These are phyloP conservation scores for Hirtodrosophila duncani DNA, from an alignment of 2,888 invertebrate species.

Conservation along the genomic window DNA sequence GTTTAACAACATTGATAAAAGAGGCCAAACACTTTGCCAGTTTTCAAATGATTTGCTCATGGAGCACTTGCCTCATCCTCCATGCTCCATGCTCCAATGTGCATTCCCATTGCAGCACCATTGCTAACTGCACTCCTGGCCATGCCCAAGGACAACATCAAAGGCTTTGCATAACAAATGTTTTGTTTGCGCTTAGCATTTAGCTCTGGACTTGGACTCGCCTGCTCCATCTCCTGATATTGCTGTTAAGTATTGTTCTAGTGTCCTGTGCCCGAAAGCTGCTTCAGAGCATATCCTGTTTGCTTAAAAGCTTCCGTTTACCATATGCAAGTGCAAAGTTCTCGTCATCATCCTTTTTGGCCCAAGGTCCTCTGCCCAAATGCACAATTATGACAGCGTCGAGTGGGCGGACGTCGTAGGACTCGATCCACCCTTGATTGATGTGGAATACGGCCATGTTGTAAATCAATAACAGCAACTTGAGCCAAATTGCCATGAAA, in stretches of 20 bases:
- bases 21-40: conserved; percentile 28
- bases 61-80: conserved; percentile 1
- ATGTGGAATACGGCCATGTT: conserved; percentile 38
- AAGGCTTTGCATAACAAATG: conserved; percentile 70
- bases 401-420: no score
- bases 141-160: conserved; percentile 59
- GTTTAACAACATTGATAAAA: conserved; percentile 41
- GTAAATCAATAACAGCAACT: conserved; percentile 68
- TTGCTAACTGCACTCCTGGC: conserved; percentile 4
- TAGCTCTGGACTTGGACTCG: conserved; percentile 26
- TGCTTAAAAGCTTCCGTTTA: conserved; percentile 69
- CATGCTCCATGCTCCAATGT: conserved; percentile 31
- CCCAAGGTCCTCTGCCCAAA: conserved; percentile 57
- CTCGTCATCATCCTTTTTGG: no score
- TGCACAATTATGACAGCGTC: conserved; percentile 60
- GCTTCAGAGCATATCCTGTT: conserved; percentile 67
- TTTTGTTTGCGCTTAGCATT: conserved; percentile 60
- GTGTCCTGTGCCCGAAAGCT: conserved; percentile 46
- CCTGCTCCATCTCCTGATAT: background rate
- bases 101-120: conserved; percentile 23
- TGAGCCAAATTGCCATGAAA: conserved; percentile 50
- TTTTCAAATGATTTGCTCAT: conserved; percentile 29
- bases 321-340: background rate
- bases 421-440: conserved; percentile 48
- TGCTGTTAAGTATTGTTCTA: conserved; percentile 45